Evolutionary conservation across 2,888 invertebrate species (phyloP).

Genomic region (Andricus quercusramuli): DNA sequence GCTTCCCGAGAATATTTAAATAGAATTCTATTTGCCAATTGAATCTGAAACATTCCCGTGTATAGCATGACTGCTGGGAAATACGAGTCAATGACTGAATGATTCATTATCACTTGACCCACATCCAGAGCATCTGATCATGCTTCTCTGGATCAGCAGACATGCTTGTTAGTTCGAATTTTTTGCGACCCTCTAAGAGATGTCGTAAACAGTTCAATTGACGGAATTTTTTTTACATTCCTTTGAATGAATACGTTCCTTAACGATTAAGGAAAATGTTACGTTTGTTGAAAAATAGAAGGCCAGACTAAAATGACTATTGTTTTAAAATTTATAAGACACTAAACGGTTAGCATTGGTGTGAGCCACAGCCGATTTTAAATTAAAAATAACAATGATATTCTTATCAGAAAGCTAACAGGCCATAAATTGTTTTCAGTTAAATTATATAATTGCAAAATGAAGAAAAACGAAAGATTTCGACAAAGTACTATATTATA

Average conservation of each 20-base stretch:
- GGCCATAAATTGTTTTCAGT: too few species aligned
- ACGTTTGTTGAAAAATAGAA: not conserved
- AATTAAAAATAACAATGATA: too few species aligned
- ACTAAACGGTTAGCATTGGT: too few species aligned
- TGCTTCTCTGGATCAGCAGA: conserved; percentile 1
- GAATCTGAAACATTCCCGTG: not conserved
- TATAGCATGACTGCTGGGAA: not conserved
- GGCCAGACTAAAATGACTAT: not conserved
- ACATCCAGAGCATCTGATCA: not conserved
- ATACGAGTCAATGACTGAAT: conserved; percentile 9
- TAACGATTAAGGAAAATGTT: not conserved
- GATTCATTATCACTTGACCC: conserved; percentile 22
- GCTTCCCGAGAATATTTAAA: not conserved
- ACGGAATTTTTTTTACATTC: not conserved
- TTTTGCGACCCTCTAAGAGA: not conserved
- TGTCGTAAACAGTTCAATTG: conserved; percentile 7
- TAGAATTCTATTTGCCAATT: not conserved
- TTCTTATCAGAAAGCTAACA: too few species aligned
- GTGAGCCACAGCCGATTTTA: too few species aligned
- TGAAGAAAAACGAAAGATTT: too few species aligned
- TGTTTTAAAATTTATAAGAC: too few species aligned
- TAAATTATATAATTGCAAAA: too few species aligned
- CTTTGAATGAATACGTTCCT: not conserved
- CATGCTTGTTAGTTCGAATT: not conserved
- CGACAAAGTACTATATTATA: too few species aligned